Conservation (phyloP, 2,113 vertebrate genomes). For the Acinonyx jubatus region DNA sequence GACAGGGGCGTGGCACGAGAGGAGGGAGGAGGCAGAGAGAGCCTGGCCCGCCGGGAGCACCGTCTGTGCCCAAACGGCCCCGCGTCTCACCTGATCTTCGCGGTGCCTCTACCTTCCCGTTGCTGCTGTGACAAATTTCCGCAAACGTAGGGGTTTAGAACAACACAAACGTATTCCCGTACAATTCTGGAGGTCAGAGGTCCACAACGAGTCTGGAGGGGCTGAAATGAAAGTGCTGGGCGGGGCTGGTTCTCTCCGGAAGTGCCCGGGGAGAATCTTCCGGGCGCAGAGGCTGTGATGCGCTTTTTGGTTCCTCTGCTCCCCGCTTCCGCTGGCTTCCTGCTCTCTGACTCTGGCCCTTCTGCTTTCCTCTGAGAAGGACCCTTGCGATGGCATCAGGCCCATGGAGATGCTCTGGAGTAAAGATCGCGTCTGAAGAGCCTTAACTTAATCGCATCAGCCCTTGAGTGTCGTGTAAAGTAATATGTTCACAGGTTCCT, state of each 20-base stretch:
- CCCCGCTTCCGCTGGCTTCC: neutral
- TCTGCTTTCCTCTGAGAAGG: neutral
- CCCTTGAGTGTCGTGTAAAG: neutral
- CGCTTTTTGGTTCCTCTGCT: neutral
- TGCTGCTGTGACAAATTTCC: neutral
- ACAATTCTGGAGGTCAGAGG: neutral
- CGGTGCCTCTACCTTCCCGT: neutral
- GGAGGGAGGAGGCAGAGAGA: rapidly evolving
- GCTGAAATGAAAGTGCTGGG: neutral
- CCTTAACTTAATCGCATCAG: neutral
- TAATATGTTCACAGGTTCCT: neutral
- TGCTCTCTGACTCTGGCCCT: neutral
- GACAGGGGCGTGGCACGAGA: neutral
- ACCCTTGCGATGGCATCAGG: neutral
- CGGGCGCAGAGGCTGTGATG: neutral
- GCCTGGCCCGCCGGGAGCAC: neutral
- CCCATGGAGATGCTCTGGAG: neutral
- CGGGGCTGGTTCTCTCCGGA: neutral
- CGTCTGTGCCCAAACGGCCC: neutral
- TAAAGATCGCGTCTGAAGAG: neutral
- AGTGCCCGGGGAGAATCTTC: neutral
- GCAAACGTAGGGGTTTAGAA: neutral
- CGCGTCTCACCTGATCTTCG: neutral
- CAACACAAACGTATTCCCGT: neutral
- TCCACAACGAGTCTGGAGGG: neutral